phyloP scores from a whole-genome alignment of 2,888 invertebrate genomes.

The Pristionchus maxplancki region DNA sequence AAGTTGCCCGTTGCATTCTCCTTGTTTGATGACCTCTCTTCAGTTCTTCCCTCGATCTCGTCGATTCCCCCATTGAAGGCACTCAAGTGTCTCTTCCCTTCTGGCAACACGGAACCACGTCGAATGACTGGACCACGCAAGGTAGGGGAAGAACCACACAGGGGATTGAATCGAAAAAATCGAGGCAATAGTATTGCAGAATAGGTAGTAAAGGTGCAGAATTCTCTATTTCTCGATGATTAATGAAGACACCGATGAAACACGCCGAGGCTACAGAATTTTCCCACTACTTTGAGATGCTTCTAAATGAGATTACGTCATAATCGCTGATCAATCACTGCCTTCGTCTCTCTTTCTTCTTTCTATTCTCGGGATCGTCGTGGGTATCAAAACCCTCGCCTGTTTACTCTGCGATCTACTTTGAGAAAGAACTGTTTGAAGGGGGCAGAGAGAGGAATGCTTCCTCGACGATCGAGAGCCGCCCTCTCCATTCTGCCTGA shows the following conservation, averaged over 20 bases:
- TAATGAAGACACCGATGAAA: too few relatives aligned
- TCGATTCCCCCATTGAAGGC: constrained; percentile 1
- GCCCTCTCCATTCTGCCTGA: neutral
- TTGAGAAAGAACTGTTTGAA: constrained; percentile 25
- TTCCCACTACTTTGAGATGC: neutral
- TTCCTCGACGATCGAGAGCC: neutral
- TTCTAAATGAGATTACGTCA: neutral
- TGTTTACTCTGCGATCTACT: constrained; percentile 45
- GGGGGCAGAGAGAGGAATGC: constrained; percentile 5
- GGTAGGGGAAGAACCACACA: neutral
- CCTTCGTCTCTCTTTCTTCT: neutral
- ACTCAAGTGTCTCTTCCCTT: constrained; percentile 25
- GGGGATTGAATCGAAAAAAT: too few relatives aligned
- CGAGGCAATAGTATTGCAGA: too few relatives aligned
- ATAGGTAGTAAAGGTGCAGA: too few relatives aligned
- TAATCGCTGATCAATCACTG: neutral
- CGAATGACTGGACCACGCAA: neutral
- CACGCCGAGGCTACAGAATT: neutral
- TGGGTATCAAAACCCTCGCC: neutral
- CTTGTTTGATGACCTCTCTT: constrained; percentile 30
- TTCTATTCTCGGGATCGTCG: constrained; percentile 16
- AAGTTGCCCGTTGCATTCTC: neutral
- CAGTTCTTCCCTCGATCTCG: constrained; percentile 17
- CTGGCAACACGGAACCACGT: constrained; percentile 31
- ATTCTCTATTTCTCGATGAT: too few relatives aligned